A percentile compares a stretch with the other conserved stretches of the same genome.
Conservation (phyloP, 2,797 vertebrate species). For the Anniella stebbinsi region DNA sequence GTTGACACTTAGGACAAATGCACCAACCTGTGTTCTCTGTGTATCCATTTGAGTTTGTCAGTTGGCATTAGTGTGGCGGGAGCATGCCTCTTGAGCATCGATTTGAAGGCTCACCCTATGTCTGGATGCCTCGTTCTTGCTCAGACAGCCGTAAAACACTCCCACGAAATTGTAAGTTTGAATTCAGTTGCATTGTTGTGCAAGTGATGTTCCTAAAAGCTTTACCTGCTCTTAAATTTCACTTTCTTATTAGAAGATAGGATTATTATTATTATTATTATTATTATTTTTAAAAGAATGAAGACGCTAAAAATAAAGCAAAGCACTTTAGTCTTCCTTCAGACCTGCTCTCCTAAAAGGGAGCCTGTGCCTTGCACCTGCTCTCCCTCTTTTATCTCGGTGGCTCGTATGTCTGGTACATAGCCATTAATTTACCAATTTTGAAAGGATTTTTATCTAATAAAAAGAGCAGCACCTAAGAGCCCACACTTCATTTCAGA, state of each 20-base stretch:
- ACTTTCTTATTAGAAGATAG: constrained; percentile 45
- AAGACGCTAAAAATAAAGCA: constrained; percentile 31
- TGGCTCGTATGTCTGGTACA: constrained; percentile 17
- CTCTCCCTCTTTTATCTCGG: constrained; percentile 22
- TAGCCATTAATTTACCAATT: constrained; percentile 66
- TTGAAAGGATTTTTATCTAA: constrained; percentile 72
- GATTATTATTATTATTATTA: too few species aligned
- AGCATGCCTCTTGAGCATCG: neutral
- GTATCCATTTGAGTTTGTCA: neutral
- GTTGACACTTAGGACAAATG: neutral
- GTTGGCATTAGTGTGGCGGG: neutral
- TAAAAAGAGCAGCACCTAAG: constrained; percentile 63
- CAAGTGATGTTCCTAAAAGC: constrained; percentile 33
- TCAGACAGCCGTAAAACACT: constrained; percentile 50
- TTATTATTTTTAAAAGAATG: neutral
- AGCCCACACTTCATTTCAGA: constrained; percentile 48
- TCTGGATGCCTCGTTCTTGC: neutral
- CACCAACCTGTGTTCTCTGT: neutral
- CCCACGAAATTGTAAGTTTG: constrained; percentile 37
- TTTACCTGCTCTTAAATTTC: constrained; percentile 11
- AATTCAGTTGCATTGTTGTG: constrained; percentile 12
- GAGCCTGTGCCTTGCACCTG: neutral
- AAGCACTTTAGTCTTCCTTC: neutral
- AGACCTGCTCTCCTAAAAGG: constrained; percentile 42
- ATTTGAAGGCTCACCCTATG: neutral